These are phyloP conservation scores for Glaucopsyche alexis DNA, from an alignment of 2,888 invertebrate species.

Conservation along the genomic window DNA sequence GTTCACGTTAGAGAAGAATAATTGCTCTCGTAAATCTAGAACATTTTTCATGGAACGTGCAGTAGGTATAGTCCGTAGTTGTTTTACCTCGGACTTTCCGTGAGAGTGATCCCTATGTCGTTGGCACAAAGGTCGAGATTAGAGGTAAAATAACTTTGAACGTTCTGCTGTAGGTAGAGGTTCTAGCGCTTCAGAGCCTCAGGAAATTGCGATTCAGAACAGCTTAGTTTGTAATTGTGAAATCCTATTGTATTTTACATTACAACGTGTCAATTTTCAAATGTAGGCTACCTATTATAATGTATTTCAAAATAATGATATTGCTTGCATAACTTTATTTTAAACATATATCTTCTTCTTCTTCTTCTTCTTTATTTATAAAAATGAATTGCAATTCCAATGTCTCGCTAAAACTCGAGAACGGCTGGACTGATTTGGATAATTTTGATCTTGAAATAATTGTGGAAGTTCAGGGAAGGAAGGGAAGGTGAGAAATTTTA, in stretches of 20 bases:
- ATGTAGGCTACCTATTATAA: background rate
- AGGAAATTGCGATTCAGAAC: slow-evolving; percentile 10
- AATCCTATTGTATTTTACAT: slow-evolving; percentile 8
- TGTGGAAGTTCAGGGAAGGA: no score
- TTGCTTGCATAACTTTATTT: background rate
- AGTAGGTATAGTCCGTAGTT: background rate
- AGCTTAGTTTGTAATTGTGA: slow-evolving; percentile 1
- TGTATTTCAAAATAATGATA: background rate
- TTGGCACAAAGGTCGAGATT: no score
- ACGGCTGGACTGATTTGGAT: no score
- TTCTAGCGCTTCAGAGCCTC: background rate
- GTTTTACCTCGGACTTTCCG: no score
- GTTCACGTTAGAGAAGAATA: slow-evolving; percentile 25
- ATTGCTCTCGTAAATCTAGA: slow-evolving; percentile 21
- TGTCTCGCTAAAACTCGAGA: no score
- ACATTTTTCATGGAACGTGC: slow-evolving; percentile 26
- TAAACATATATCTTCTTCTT: no score
- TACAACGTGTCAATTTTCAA: background rate
- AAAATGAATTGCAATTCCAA: no score
- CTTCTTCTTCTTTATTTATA: no score
- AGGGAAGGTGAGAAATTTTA: no score
- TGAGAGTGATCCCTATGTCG: no score
- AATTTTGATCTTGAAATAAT: no score
- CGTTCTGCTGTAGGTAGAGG: background rate
- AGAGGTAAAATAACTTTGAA: no score